Base-by-base conservation (phyloP, 2,113 vertebrate genomes). In the Miniopterus natalensis region DNA sequence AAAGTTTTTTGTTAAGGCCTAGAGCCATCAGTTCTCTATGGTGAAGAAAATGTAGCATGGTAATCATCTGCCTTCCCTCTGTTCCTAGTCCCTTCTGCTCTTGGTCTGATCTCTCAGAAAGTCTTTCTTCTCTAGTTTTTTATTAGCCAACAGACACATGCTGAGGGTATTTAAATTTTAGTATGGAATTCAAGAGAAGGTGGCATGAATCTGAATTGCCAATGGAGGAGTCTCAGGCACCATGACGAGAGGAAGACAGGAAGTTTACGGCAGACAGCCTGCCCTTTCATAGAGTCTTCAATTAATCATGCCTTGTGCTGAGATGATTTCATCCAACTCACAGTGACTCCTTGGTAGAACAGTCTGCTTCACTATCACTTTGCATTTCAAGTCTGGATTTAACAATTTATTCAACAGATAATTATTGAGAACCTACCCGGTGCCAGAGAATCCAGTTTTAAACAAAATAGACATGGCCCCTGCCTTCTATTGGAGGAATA, bases 301-400 rank as follows among this genome's bases (percentile, higher is more conserved):
- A 74, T 80, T 51, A 87, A 90, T 36, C 27, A 9, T 78, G 21
- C 14, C 42, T 61, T n/a, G 8, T 47, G 55, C 36, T 45, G 36
- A 71, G 36, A 45, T 84, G 27, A 20, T 53, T 47, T 84, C 47
- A 66, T 59, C 49, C 49, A 7, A 8, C 21, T 83, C 75, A 71
- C 31, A 65, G 20, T 10, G 9, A 70, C 14, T 59, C 49, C 6
- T 45, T 59, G 63, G 23, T 13, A 40, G 18, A 31, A 45, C 1
- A 61, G 49, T 66, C 36, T 77, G 77, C 61, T 51, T 78, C 68
- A 83, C 75, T 55, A 29, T 63, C 75, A 78, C 27, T 78, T 71
- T 78, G 75, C 63, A 87, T 88, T 87, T 91, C 75, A 78, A 73
- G 25, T 45, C 61, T 65, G 75, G 40, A 73, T 84, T 75, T 84